Evolutionary conservation across 2,888 invertebrate genomes (phyloP).

Genomic region (Heliconius cydno): DNA sequence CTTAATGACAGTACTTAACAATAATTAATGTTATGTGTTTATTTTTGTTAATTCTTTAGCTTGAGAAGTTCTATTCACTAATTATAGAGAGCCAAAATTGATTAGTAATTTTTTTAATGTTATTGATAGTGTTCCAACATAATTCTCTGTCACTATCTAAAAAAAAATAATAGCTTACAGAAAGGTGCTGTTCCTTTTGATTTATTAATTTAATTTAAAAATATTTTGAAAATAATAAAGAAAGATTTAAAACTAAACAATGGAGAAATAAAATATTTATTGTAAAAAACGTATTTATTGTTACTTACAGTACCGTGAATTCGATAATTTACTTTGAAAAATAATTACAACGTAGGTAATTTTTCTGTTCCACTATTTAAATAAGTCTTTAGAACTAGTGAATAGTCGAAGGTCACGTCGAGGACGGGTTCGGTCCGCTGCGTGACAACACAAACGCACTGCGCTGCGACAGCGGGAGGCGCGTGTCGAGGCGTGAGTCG

Average conservation of each 20-base stretch:
- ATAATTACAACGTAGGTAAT: constrained; percentile 80
- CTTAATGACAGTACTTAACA: too few relatives aligned
- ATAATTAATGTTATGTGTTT: too few relatives aligned
- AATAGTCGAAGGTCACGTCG: constrained; percentile 64
- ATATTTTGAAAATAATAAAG: too few relatives aligned
- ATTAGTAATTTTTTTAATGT: too few relatives aligned
- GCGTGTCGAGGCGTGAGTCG: constrained; percentile 79
- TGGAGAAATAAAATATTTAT: constrained; percentile 40
- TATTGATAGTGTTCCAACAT: too few relatives aligned
- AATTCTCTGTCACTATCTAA: background rate
- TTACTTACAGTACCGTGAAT: constrained; percentile 81
- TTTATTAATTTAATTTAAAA: background rate
- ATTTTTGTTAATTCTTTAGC: too few relatives aligned
- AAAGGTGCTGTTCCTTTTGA: background rate
- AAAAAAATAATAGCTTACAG: background rate
- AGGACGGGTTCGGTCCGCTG: constrained; percentile 52
- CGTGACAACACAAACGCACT: constrained; percentile 56
- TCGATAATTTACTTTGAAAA: constrained; percentile 80
- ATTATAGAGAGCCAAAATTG: too few relatives aligned
- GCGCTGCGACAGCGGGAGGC: constrained; percentile 66
- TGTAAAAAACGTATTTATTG: constrained; percentile 75
- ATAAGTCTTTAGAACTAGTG: constrained; percentile 80
- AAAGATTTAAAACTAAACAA: background rate
- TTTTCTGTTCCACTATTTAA: constrained; percentile 75
- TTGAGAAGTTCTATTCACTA: too few relatives aligned